Evolutionary conservation across 2,797 vertebrate genomes (phyloP).

Genomic region (Stomatorhinus walkeri): DNA sequence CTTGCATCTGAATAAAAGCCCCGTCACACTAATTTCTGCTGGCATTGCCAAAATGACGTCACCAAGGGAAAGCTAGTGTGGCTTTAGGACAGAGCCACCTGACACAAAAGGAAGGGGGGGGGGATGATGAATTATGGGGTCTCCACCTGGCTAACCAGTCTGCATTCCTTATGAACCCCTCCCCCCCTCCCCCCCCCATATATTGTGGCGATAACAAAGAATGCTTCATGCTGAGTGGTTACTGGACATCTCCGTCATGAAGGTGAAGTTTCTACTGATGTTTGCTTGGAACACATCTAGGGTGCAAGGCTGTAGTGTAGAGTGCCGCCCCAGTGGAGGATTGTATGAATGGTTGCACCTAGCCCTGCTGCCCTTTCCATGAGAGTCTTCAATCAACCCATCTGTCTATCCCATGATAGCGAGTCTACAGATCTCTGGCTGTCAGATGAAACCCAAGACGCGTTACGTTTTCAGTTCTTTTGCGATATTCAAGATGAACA

Average conservation of each 20-base stretch:
- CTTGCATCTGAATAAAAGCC: constrained; percentile 2
- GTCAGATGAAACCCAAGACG: neutral
- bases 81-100: neutral
- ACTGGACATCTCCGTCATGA: neutral
- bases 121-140: neutral
- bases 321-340: neutral
- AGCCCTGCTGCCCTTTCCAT: neutral
- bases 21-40: neutral
- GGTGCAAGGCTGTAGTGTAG: neutral
- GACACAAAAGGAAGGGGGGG: constrained; percentile 5
- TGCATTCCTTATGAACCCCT: neutral
- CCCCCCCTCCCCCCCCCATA: neutral
- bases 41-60: neutral
- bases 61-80: neutral
- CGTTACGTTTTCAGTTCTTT: neutral
- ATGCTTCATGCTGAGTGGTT: neutral
- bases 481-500: neutral
- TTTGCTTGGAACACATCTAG: neutral
- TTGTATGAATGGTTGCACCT: neutral
- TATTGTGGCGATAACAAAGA: neutral
- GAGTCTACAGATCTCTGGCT: neutral
- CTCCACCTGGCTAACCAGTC: neutral
- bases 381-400: neutral
- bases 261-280: neutral
- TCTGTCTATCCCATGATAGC: neutral